These are phyloP conservation scores for Chelon labrosus DNA, from an alignment of 2,797 vertebrate species.

Conservation along the genomic window DNA sequence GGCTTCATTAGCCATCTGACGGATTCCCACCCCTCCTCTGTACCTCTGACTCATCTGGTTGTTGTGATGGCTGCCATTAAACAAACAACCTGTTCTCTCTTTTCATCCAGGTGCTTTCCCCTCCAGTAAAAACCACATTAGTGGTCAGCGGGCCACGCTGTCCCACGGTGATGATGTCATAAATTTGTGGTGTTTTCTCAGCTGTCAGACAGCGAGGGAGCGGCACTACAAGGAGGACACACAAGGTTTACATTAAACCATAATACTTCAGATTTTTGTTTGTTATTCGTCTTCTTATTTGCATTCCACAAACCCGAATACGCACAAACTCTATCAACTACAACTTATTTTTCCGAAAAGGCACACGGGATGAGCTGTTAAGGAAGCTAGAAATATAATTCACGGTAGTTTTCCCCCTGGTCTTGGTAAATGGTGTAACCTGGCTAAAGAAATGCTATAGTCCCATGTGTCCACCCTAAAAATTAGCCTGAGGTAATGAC, in stretches of 20 bases:
- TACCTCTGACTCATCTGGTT: constrained; percentile 38
- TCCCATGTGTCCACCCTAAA: constrained; percentile 1
- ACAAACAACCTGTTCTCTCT: constrained; percentile 60
- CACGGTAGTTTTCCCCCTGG: background rate
- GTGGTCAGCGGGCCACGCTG: background rate
- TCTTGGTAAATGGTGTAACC: constrained; percentile 27
- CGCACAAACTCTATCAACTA: background rate
- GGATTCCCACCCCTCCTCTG: constrained; percentile 45
- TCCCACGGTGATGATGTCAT: constrained; percentile 70
- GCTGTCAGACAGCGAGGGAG: constrained; percentile 24
- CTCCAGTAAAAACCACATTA: constrained; percentile 64
- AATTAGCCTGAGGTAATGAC: constrained; percentile 36
- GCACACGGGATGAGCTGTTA: background rate
- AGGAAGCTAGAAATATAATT: background rate
- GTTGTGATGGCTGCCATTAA: constrained; percentile 56
- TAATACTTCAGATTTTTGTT: background rate
- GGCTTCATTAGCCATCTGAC: background rate
- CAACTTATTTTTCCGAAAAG: background rate
- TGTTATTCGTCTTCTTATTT: background rate
- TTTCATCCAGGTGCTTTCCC: constrained; percentile 70
- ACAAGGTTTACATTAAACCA: background rate
- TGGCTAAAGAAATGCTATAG: background rate
- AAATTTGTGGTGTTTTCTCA: constrained; percentile 51
- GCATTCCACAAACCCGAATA: background rate
- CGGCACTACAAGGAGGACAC: no score